phyloP scores from a whole-genome alignment of 1,140 invertebrate genomes.

The Macrosteles quadrilineatus region DNA sequence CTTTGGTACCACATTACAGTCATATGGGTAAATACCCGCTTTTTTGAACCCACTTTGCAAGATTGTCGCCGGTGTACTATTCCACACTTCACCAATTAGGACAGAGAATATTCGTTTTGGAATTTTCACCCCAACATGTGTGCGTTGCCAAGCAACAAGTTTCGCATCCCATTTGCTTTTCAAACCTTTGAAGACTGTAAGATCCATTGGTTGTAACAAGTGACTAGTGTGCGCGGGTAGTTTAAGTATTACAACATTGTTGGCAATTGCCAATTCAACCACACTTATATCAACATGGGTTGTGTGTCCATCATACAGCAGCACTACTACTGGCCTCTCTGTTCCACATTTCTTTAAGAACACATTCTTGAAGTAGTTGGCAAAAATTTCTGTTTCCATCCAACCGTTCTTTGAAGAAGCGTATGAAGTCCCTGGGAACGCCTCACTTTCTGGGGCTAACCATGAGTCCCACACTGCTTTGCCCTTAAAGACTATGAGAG shows the following conservation, averaged over 20 bases:
- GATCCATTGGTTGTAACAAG: background rate
- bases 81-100: background rate
- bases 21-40: background rate
- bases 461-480: background rate
- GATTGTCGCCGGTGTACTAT: background rate
- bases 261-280: background rate
- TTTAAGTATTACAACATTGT: background rate
- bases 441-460: background rate
- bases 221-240: background rate
- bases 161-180: too few relatives aligned
- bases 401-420: background rate
- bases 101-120: too few relatives aligned
- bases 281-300: background rate
- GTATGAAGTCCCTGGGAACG: background rate
- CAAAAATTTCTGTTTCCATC: background rate
- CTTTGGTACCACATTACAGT: background rate
- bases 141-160: too few relatives aligned
- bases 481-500: background rate
- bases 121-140: too few relatives aligned
- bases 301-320: background rate
- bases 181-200: too few relatives aligned
- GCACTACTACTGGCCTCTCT: background rate
- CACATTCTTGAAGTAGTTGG: background rate
- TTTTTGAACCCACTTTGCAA: background rate
- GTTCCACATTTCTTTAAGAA: background rate